A percentile compares a stretch with the other conserved stretches of the same genome.
Conservation (phyloP, 1,140 invertebrate genomes). For the Varroa destructor region DNA sequence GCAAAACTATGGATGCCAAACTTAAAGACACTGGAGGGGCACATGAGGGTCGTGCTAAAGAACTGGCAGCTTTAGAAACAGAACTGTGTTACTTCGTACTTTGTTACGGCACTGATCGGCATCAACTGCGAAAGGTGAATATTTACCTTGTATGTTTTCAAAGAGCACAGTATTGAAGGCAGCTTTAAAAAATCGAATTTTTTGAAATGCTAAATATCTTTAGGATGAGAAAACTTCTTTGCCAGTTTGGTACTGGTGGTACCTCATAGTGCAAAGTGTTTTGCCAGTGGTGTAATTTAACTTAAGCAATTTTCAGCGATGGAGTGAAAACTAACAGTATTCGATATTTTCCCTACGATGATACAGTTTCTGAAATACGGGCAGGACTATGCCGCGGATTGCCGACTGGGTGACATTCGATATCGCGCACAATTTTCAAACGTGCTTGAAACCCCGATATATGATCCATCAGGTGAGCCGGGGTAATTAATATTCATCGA, state of each 20-base stretch:
- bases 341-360: background rate
- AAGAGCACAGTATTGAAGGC: background rate
- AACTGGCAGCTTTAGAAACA: background rate
- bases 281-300: too few species aligned
- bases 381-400: constrained; percentile 4
- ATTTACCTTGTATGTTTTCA: too few species aligned
- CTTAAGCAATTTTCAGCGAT: too few species aligned
- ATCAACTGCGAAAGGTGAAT: constrained; percentile 8
- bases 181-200: background rate
- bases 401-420: background rate
- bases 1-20: background rate
- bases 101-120: background rate
- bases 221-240: background rate
- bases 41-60: too few species aligned
- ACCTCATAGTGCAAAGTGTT: too few species aligned
- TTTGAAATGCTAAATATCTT: background rate
- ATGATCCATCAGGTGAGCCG: constrained; percentile 11
- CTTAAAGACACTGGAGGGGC: background rate
- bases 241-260: background rate
- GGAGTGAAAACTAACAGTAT: too few species aligned
- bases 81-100: background rate
- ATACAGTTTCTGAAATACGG: constrained; percentile 10
- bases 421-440: background rate
- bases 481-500: too few species aligned
- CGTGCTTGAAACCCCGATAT: background rate